Conservation (phyloP, 2,113 vertebrate genomes). For the Nicator chloris region DNA sequence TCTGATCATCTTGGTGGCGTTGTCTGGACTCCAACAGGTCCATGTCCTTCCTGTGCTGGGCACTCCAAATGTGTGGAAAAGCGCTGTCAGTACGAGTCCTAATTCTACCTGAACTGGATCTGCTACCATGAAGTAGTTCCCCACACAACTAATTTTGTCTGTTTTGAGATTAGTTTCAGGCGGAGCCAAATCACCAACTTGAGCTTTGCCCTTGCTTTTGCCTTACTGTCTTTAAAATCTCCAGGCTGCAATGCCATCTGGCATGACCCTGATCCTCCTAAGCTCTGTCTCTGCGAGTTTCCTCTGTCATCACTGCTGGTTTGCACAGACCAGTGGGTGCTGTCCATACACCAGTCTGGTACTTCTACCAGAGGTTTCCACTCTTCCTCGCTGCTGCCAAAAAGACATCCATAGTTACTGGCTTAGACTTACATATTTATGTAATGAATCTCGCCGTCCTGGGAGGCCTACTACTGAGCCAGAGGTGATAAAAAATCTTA, state of each 20-base stretch:
- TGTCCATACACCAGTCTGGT: neutral
- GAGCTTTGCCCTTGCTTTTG: neutral
- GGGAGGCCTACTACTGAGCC: neutral
- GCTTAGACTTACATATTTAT: neutral
- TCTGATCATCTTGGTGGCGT: neutral
- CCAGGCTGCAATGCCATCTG: neutral
- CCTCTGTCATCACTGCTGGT: neutral
- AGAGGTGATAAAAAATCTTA: neutral
- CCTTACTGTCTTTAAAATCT: neutral
- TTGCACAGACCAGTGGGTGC: neutral
- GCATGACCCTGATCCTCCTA: neutral
- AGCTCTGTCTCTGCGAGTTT: neutral
- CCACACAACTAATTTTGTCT: neutral
- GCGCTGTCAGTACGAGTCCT: neutral
- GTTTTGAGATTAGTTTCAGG: neutral
- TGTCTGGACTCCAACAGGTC: too few species aligned
- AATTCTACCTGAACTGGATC: neutral
- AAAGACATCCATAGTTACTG: neutral
- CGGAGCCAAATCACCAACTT: neutral
- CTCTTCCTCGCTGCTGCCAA: neutral
- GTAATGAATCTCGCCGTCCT: neutral
- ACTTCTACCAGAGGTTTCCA: neutral
- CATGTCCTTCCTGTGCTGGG: neutral
- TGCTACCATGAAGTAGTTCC: fast-evolving
- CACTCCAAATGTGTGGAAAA: neutral